Evolutionary conservation across 2,113 vertebrate genomes (phyloP).

Genomic region (Antigone vipio): DNA sequence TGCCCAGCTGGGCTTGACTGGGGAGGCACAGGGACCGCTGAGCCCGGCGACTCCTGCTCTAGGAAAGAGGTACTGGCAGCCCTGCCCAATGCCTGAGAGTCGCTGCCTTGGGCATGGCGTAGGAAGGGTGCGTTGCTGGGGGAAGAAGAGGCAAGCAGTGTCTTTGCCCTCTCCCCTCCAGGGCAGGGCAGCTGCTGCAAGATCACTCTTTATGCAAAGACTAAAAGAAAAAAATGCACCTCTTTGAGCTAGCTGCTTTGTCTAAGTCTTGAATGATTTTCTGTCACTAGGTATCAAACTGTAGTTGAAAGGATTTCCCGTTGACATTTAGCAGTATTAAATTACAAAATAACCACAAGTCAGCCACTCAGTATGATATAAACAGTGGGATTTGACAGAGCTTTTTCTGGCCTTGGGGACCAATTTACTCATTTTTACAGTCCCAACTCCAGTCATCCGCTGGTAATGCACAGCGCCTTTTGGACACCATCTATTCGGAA

Average conservation of each 20-base stretch:
- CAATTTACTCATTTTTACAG: conserved; percentile 76
- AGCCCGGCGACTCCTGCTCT: not conserved
- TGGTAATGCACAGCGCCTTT: conserved; percentile 67
- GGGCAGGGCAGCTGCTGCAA: conserved; percentile 37
- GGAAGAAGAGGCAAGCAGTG: not conserved
- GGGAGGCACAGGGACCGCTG: not conserved
- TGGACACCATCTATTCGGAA: conserved; percentile 66
- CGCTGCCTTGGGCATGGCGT: not conserved
- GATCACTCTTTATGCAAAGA: conserved; percentile 45
- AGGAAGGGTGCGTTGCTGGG: not conserved
- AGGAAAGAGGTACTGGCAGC: not conserved
- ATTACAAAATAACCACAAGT: conserved; percentile 76
- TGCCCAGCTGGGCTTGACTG: not conserved
- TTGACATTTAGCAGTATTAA: conserved; percentile 76
- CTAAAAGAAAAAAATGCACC: conserved; percentile 28
- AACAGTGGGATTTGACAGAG: conserved; percentile 74
- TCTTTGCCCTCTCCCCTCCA: not conserved
- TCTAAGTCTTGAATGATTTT: conserved; percentile 72
- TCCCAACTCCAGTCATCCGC: conserved; percentile 64
- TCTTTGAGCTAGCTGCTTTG: conserved; percentile 57
- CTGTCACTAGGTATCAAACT: conserved; percentile 72
- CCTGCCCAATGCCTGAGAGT: not conserved
- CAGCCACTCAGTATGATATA: conserved; percentile 72
- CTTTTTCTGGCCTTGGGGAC: conserved; percentile 73
- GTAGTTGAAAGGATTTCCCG: conserved; percentile 73